A percentile compares a stretch with the other conserved stretches of the same genome.
These are phyloP conservation scores for Drosophila miranda DNA, from an alignment of 1,140 invertebrate species.

Conservation along the genomic window DNA sequence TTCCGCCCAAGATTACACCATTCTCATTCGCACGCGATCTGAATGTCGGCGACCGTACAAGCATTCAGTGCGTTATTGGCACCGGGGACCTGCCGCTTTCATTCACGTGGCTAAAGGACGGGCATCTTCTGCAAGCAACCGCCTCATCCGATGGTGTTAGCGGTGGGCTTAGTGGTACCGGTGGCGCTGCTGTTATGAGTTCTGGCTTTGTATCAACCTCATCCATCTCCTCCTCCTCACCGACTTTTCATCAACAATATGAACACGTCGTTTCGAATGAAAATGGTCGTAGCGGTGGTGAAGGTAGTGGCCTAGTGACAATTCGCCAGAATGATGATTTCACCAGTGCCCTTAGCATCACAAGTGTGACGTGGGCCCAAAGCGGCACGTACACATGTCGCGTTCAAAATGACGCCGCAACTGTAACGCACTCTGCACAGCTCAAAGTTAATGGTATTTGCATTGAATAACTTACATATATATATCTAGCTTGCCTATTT, in stretches of 20 bases:
- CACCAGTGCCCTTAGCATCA: conserved; percentile 86
- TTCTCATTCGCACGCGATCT: conserved; percentile 86
- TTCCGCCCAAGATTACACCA: conserved; percentile 87
- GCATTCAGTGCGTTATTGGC: conserved; percentile 87
- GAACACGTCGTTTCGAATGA: conserved; percentile 53
- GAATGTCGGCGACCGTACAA: conserved; percentile 88
- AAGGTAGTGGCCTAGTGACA: conserved; percentile 83
- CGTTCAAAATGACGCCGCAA: conserved; percentile 85
- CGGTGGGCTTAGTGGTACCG: conserved; percentile 68
- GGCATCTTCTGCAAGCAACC: conserved; percentile 76
- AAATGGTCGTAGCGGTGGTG: conserved; percentile 65
- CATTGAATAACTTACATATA: conserved; percentile 2
- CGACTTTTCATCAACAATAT: conserved; percentile 21
- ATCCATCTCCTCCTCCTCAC: conserved; percentile 18
- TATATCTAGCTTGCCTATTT: conserved; percentile 14
- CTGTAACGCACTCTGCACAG: conserved; percentile 85
- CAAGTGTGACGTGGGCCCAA: conserved; percentile 86
- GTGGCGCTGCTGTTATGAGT: conserved; percentile 56
- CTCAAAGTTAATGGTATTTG: conserved; percentile 86
- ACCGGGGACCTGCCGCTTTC: conserved; percentile 88
- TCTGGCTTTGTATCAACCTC: conserved; percentile 31
- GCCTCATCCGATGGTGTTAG: conserved; percentile 50
- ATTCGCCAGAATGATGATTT: conserved; percentile 87
- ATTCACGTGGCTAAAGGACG: conserved; percentile 89
- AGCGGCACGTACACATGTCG: conserved; percentile 89